These are phyloP conservation scores for Brachypalpus laphriformis DNA, from an alignment of 2,888 invertebrate genomes.

Conservation along the genomic window DNA sequence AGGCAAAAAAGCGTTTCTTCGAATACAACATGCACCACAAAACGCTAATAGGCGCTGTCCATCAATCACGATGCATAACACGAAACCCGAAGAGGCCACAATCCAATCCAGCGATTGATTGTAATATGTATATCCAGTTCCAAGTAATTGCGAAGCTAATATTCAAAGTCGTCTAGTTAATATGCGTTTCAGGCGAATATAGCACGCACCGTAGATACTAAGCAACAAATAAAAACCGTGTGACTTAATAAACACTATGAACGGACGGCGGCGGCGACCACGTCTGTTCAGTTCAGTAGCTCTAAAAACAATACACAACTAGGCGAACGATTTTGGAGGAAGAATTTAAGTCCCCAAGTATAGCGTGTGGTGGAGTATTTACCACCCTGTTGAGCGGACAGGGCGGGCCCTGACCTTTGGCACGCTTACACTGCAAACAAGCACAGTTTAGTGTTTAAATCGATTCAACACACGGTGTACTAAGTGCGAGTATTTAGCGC, in stretches of 20 bases:
- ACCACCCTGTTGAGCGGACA: constrained; percentile 20
- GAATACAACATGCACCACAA: constrained; percentile 60
- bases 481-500: background rate
- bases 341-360: constrained; percentile 34
- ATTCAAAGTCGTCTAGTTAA: constrained; percentile 58
- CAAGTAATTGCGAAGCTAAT: constrained; percentile 56
- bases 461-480: constrained; percentile 8
- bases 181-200: constrained; percentile 39
- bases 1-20: constrained; percentile 10
- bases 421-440: constrained; percentile 13
- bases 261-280: constrained; percentile 1
- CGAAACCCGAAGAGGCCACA: constrained; percentile 36
- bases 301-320: constrained; percentile 58
- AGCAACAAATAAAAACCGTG: constrained; percentile 9
- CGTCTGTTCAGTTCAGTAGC: constrained; percentile 65
- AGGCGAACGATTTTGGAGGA: constrained; percentile 21
- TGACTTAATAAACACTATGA: constrained; percentile 21
- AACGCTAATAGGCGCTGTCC: constrained; percentile 53
- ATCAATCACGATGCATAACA: constrained; percentile 63
- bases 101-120: constrained; percentile 19
- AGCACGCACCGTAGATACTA: constrained; percentile 41
- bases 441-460: constrained; percentile 34
- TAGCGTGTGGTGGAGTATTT: background rate
- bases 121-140: constrained; percentile 10
- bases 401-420: constrained; percentile 54